phyloP scores from a whole-genome alignment of 2,113 vertebrate genomes.

The Malurus cyaneus region DNA sequence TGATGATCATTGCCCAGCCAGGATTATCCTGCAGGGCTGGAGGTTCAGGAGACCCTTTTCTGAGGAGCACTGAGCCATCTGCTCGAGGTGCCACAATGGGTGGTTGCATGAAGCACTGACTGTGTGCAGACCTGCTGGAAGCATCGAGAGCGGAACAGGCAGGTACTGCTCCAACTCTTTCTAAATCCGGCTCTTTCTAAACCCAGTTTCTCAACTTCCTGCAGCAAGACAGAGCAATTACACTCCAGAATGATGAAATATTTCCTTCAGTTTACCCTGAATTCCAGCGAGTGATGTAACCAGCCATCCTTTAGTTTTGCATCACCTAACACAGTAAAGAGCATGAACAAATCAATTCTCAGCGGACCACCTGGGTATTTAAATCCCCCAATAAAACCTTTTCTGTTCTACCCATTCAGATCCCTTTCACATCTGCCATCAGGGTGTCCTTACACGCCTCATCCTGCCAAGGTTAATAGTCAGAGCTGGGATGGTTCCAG shows the following conservation, averaged over 20 bases:
- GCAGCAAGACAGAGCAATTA: not conserved
- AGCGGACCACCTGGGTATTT: fast-evolving
- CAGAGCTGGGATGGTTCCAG: constrained; percentile 19
- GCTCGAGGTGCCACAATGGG: fast-evolving
- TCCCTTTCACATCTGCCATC: not conserved
- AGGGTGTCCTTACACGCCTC: not conserved
- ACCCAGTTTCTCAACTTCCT: constrained; percentile 60
- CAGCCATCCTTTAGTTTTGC: not conserved
- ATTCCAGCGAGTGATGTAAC: constrained; percentile 22
- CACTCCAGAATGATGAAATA: constrained; percentile 41
- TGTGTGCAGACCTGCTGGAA: not conserved
- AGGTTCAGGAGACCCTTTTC: not conserved
- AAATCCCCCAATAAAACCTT: not conserved
- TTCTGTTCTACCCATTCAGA: not conserved
- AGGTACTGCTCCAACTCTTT: constrained; percentile 54
- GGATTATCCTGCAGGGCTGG: not conserved
- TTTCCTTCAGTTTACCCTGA: constrained; percentile 63
- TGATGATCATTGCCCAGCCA: not conserved
- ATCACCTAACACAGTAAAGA: not conserved
- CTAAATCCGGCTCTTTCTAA: constrained; percentile 58
- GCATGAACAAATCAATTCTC: not conserved
- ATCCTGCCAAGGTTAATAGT: not conserved
- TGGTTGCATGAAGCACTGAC: not conserved
- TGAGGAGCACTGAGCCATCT: not conserved
- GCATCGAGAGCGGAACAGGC: not conserved